Evolutionary conservation across 23 tunicate genomes (phyloP), one percentile per base, ranked within the genome.

Genomic region (Clavelina lepadiformis): DNA sequence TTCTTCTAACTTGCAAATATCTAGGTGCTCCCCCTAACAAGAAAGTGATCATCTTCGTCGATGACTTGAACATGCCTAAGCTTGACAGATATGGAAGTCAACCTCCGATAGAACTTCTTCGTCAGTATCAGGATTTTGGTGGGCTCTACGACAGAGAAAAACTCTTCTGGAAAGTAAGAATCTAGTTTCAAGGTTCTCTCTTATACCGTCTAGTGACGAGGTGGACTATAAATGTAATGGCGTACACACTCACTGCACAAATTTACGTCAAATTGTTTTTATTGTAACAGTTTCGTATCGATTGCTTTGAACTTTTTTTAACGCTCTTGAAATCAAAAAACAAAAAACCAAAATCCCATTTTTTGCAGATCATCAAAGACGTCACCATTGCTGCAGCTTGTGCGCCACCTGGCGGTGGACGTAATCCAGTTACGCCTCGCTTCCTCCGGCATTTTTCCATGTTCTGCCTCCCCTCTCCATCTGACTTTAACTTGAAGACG

Each of bases 341-440:
- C 11, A 41, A 41, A 41, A 41, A 41, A 11, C 15, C 11, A 11
- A 11, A 11, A 15, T 34, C 23, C 38, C n/a, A 19, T 29, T 2
- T 4, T 54, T 68, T 49, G 32, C 71, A 89, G 97, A 75, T 75
- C 35, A 94, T 94, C 67, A 77, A 94, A 75, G 88, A 94, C 33
- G 99, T 94, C 50, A 94, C 94, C 25, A 86, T 94, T 55, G 84
- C 91, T 58, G 88, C 99, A 13, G 99, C 95, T 3, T 94, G 99
- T 66, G 99, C 99, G 38, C 99, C 99, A 33, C 99, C 99, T 64
- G 99, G 99, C 81, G 99, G 99, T 55, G 99, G 99, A 0, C 71
- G 99, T 50, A 94, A 94, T 74, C 83, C 83, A 13, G 99, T 94
- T n/a, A 86, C 99, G 26, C 95, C 99, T 1, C 65, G 99, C 36